phyloP scores from a whole-genome alignment of 2,888 invertebrate genomes.

The Spialia ferax region DNA sequence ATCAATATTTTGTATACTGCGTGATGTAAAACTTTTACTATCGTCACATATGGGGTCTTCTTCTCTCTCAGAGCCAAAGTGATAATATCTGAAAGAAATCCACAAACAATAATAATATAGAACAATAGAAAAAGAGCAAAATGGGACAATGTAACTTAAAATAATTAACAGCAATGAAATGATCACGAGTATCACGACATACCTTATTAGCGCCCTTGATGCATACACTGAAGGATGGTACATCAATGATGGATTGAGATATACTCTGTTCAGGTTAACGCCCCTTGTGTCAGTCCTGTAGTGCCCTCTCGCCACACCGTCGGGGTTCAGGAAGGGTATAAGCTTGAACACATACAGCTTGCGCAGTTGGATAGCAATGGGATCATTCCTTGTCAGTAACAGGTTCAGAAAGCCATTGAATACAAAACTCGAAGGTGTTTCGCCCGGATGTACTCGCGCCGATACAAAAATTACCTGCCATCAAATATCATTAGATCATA shows the following conservation, averaged over 20 bases:
- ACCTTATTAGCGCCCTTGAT: conserved; percentile 91
- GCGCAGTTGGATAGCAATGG: conserved; percentile 90
- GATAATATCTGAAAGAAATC: conserved; percentile 87
- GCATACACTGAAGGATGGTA: conserved; percentile 95
- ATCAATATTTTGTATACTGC: conserved; percentile 74
- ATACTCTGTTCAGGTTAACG: conserved; percentile 95
- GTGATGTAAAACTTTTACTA: conserved; percentile 66
- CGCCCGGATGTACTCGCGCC: conserved; percentile 96
- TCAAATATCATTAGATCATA: background rate
- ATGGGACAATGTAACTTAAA: too few relatives aligned
- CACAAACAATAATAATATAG: conserved; percentile 14
- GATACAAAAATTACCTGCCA: conserved; percentile 93
- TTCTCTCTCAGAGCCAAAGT: conserved; percentile 88
- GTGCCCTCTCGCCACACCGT: conserved; percentile 95
- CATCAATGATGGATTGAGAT: conserved; percentile 91
- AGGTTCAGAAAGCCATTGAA: conserved; percentile 95
- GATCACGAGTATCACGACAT: too few relatives aligned
- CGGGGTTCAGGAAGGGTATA: conserved; percentile 96
- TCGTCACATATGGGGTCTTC: conserved; percentile 80
- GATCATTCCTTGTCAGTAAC: conserved; percentile 91
- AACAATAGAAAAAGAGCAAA: too few relatives aligned
- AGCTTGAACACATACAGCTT: conserved; percentile 95
- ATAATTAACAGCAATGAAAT: too few relatives aligned
- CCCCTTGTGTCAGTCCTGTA: conserved; percentile 95
- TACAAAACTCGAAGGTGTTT: conserved; percentile 96